Conservation (phyloP, 2,113 vertebrate species). For the Chrysochloris asiatica region DNA sequence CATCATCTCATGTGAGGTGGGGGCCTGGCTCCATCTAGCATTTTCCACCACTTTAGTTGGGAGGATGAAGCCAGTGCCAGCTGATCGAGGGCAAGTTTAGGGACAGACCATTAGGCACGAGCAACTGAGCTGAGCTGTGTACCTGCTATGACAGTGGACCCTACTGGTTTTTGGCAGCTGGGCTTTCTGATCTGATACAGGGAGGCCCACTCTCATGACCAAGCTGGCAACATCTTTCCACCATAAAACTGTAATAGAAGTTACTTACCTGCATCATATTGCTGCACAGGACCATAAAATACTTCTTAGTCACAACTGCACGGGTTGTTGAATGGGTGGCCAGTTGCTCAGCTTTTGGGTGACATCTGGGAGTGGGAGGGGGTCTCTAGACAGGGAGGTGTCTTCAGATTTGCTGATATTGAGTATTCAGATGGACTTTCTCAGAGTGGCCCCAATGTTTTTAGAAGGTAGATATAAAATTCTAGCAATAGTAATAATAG, state of each 20-base stretch:
- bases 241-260: constrained; percentile 33
- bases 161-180: constrained; percentile 29
- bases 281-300: constrained; percentile 53
- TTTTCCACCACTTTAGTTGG: constrained; percentile 24
- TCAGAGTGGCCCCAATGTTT: too few relatives aligned
- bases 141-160: constrained; percentile 11
- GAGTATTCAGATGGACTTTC: too few relatives aligned
- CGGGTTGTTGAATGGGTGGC: background rate
- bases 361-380: background rate
- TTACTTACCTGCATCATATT: constrained; percentile 55
- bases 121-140: background rate
- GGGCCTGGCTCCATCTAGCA: background rate
- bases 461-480: too few relatives aligned
- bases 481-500: too few relatives aligned
- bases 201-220: background rate
- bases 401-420: too few relatives aligned
- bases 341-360: constrained; percentile 23
- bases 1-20: background rate
- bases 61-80: constrained; percentile 14
- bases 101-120: background rate
- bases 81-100: background rate
- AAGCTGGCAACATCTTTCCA: constrained; percentile 51
- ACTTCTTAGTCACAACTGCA: constrained; percentile 28
- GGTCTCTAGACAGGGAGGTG: background rate
- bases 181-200: background rate